Percentiles rank a stretch among this genome's conserved stretches.
phyloP scores from a whole-genome alignment of 2,888 invertebrate species.

The Dascillus cervinus region DNA sequence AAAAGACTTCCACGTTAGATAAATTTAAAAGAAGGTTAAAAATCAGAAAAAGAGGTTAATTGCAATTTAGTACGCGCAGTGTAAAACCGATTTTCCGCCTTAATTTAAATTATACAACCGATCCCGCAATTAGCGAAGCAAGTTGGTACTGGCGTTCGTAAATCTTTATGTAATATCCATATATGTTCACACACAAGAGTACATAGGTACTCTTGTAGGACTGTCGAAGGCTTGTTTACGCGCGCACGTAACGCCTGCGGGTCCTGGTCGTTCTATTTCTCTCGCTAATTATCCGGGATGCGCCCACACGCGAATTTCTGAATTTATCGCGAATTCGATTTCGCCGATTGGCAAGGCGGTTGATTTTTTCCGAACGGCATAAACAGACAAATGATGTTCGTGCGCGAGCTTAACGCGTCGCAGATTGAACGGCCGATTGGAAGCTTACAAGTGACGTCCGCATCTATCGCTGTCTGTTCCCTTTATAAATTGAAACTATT shows the following conservation, averaged over 20 bases:
- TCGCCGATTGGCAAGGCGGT: slow-evolving; percentile 8
- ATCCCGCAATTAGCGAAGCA: too few relatives aligned
- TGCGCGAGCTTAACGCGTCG: slow-evolving; percentile 27
- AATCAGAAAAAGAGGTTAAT: too few relatives aligned
- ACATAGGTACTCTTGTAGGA: slow-evolving; percentile 10
- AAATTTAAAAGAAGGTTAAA: too few relatives aligned
- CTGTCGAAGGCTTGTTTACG: slow-evolving; percentile 17
- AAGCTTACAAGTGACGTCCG: slow-evolving; percentile 29
- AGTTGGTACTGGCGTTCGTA: too few relatives aligned
- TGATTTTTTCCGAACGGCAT: too few relatives aligned
- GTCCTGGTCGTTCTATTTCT: slow-evolving; percentile 10
- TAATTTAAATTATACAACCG: too few relatives aligned
- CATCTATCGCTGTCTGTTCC: slow-evolving; percentile 29
- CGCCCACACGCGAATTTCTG: too few relatives aligned
- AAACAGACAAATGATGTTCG: slow-evolving; percentile 29
- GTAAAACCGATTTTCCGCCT: too few relatives aligned
- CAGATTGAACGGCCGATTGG: slow-evolving; percentile 29
- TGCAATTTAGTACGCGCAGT: too few relatives aligned
- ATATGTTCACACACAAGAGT: too few relatives aligned
- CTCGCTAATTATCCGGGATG: slow-evolving; percentile 17
- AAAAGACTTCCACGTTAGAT: too few relatives aligned
- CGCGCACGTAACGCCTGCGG: slow-evolving; percentile 14
- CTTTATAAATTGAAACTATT: slow-evolving; percentile 30
- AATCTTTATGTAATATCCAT: too few relatives aligned
- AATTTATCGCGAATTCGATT: slow-evolving; percentile 13